Evolutionary conservation across 1,140 invertebrate species (phyloP).

Genomic region (Ceratosolen solmsi): DNA sequence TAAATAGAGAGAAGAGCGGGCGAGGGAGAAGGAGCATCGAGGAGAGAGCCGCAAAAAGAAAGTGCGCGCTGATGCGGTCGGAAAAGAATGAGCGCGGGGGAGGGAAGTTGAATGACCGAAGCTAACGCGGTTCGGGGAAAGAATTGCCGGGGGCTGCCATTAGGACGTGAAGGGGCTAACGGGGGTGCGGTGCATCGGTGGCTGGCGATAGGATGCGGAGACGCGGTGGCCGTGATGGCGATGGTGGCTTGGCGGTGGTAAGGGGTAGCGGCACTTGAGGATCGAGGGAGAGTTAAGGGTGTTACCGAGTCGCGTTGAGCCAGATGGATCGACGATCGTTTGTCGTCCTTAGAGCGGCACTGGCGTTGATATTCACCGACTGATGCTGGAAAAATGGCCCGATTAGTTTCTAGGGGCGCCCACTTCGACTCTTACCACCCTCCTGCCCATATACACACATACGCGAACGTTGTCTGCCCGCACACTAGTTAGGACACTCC

Average conservation of each 20-base stretch:
- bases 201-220: no score
- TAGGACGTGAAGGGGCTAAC: constrained; percentile 34
- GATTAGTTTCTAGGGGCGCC: constrained; percentile 59
- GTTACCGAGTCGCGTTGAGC: constrained; percentile 67
- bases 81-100: not conserved
- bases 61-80: no score
- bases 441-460: not conserved
- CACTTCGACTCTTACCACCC: not conserved
- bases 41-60: no score
- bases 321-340: constrained; percentile 73
- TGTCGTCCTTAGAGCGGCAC: constrained; percentile 70
- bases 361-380: constrained; percentile 71
- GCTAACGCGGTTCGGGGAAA: constrained; percentile 17
- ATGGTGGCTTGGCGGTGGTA: constrained; percentile 56
- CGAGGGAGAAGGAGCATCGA: no score
- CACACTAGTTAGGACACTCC: no score
- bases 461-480: not conserved
- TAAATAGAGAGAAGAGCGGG: not conserved
- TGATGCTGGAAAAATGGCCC: constrained; percentile 72
- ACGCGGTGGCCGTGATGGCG: no score
- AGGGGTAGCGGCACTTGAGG: constrained; percentile 45
- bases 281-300: constrained; percentile 45
- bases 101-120: constrained; percentile 29
- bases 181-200: no score
- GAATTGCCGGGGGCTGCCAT: not conserved